Percentiles rank a stretch among this genome's conserved stretches.
These are phyloP conservation scores for Cliona cf. orientalis DNA, from an alignment of 37 sponge, comb jelly and placozoan genomes.

Conservation along the genomic window DNA sequence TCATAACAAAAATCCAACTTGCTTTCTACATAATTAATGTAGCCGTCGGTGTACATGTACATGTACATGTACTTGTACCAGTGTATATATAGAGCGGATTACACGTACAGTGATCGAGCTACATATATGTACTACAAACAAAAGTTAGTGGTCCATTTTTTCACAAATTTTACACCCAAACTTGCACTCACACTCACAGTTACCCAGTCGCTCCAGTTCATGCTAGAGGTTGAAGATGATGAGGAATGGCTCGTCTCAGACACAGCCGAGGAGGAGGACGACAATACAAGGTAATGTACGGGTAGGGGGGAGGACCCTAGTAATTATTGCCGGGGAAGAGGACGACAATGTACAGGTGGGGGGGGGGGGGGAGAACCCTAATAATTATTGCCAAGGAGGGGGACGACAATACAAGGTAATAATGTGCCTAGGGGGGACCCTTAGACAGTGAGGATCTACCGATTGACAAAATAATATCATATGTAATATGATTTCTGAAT, in stretches of 20 bases:
- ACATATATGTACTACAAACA: neutral
- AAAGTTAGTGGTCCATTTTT: neutral
- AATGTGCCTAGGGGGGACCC: too few species aligned
- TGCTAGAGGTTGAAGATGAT: conserved; percentile 88
- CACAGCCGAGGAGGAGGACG: conserved; percentile 85
- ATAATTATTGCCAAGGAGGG: conserved; percentile 66
- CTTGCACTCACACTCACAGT: conserved; percentile 61
- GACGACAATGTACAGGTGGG: too few species aligned
- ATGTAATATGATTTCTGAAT: neutral
- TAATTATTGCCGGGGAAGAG: too few species aligned
- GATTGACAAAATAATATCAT: too few species aligned
- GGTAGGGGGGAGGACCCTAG: too few species aligned
- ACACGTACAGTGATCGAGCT: too few species aligned
- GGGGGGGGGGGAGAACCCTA: too few species aligned
- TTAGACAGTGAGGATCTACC: too few species aligned
- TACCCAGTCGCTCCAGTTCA: conserved; percentile 72
- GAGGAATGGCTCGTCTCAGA: conserved; percentile 78
- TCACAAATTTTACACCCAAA: neutral
- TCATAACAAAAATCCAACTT: too few species aligned
- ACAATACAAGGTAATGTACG: conserved; percentile 45
- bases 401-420: conserved; percentile 66
- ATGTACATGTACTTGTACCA: neutral
- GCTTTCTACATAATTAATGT: too few species aligned
- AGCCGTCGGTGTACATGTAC: too few species aligned
- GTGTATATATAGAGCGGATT: too few species aligned